Percentiles rank a stretch among this genome's conserved stretches.
Evolutionary conservation across 2,113 vertebrate genomes (phyloP).

Genomic region (Tupaia chinensis): DNA sequence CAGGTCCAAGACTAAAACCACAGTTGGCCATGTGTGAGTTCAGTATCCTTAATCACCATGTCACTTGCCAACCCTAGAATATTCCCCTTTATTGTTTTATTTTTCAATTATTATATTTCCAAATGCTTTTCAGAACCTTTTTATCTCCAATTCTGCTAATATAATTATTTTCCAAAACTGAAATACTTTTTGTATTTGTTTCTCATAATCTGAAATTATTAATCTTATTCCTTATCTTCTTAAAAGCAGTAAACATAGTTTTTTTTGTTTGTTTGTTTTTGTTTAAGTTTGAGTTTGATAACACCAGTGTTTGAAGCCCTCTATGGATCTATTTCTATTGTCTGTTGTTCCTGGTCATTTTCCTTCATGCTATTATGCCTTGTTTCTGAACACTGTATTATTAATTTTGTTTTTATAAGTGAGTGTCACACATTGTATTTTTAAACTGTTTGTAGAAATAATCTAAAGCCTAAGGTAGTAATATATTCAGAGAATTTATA

Average conservation of each 20-base stretch:
- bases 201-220: constrained; percentile 25
- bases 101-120: constrained; percentile 1
- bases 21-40: too few relatives aligned
- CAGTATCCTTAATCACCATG: too few relatives aligned
- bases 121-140: neutral
- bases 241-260: neutral
- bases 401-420: neutral
- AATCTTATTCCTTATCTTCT: neutral
- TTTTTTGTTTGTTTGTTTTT: neutral
- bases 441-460: neutral
- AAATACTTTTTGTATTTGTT: neutral
- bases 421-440: neutral
- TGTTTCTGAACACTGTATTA: neutral
- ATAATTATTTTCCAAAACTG: constrained; percentile 1
- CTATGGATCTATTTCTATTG: neutral
- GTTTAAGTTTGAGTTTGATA: neutral
- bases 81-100: neutral
- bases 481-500: neutral
- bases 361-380: neutral
- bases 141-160: neutral
- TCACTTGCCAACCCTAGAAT: too few relatives aligned
- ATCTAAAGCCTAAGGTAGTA: neutral
- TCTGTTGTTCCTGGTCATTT: neutral
- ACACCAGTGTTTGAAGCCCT: neutral
- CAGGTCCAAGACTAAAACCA: too few relatives aligned